Conservation (phyloP, 2,888 invertebrate genomes). For the Horisme vitalbata region DNA sequence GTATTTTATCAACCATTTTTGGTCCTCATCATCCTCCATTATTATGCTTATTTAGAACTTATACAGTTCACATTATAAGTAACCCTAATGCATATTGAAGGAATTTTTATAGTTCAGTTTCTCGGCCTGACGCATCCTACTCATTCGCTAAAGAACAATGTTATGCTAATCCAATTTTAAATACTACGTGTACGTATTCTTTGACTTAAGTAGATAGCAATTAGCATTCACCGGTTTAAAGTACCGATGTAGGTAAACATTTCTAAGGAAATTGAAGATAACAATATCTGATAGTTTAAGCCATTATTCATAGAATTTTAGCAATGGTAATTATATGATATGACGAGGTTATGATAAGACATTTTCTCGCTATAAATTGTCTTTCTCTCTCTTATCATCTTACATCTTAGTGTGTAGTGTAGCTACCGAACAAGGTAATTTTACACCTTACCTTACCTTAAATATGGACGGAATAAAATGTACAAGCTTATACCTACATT, state of each 20-base stretch:
- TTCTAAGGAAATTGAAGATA: conserved; percentile 6
- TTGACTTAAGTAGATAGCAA: background rate
- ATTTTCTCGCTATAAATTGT: too few species aligned
- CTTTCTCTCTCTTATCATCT: too few species aligned
- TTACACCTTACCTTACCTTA: too few species aligned
- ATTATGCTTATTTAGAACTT: conserved; percentile 5
- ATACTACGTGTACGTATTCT: conserved; percentile 5
- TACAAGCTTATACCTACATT: too few species aligned
- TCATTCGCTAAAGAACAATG: conserved; percentile 41
- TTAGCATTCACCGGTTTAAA: background rate
- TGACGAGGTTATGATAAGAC: background rate
- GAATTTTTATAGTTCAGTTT: conserved; percentile 38
- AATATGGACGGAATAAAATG: too few species aligned
- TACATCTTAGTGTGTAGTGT: too few species aligned
- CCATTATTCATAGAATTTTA: background rate
- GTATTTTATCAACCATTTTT: background rate
- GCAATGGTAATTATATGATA: too few species aligned
- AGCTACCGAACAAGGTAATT: too few species aligned
- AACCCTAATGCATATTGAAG: conserved; percentile 26
- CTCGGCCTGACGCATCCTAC: conserved; percentile 31
- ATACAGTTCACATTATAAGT: conserved; percentile 12
- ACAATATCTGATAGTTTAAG: background rate
- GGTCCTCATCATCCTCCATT: background rate
- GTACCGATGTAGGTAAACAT: conserved; percentile 5
- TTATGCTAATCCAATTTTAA: conserved; percentile 33